Evolutionary conservation across 2,888 invertebrate genomes (phyloP).

Genomic region (Mystacides longicornis): DNA sequence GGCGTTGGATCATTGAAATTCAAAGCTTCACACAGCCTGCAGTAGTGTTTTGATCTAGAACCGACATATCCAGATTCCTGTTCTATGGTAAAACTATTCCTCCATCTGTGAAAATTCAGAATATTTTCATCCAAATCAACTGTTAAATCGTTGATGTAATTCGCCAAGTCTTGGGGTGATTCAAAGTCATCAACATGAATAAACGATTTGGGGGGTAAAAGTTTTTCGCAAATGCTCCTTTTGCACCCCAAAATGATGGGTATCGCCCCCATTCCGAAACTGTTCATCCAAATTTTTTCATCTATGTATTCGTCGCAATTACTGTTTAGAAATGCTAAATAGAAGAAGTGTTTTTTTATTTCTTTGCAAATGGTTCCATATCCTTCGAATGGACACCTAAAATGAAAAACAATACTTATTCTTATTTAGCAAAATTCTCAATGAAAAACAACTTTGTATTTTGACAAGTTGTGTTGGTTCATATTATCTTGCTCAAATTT

Average conservation of each 20-base stretch:
- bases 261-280: slow-evolving; percentile 52
- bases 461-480: too few species aligned
- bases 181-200: slow-evolving; percentile 52
- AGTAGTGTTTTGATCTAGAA: slow-evolving; percentile 50
- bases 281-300: slow-evolving; percentile 63
- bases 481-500: too few species aligned
- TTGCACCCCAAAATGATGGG: slow-evolving; percentile 60
- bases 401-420: too few species aligned
- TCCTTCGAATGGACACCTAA: slow-evolving; percentile 55
- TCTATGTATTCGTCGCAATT: slow-evolving; percentile 63
- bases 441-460: too few species aligned
- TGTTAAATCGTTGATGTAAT: slow-evolving; percentile 45
- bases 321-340: slow-evolving; percentile 63
- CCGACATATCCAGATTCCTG: slow-evolving; percentile 65
- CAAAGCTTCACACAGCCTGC: slow-evolving; percentile 50
- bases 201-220: slow-evolving; percentile 58
- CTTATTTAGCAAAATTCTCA: too few species aligned
- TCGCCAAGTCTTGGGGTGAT: slow-evolving; percentile 43
- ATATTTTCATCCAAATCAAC: slow-evolving; percentile 33
- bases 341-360: slow-evolving; percentile 56
- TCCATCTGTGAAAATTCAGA: slow-evolving; percentile 51
- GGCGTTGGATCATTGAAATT: slow-evolving; percentile 39
- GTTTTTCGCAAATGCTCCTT: slow-evolving; percentile 35
- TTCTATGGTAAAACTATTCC: slow-evolving; percentile 45
- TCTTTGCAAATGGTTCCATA: slow-evolving; percentile 51